Base-by-base conservation (phyloP, 2,888 invertebrate genomes). In the Micoletzkya japonica region DNA sequence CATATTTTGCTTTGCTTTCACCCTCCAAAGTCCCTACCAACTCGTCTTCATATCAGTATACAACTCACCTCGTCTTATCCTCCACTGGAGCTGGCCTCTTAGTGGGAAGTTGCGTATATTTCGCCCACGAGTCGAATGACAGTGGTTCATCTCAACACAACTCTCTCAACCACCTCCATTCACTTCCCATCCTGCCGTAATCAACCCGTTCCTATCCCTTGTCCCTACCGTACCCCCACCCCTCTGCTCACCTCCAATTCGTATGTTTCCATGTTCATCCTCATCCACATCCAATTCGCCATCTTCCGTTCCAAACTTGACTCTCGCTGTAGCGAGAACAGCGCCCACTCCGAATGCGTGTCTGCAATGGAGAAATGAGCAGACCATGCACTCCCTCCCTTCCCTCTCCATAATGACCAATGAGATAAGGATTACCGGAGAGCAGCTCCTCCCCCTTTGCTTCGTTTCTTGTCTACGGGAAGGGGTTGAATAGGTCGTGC, bases 61-160 rank as follows among this genome's bases (percentile, higher is more conserved):
- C n/a, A n/a, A n/a, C n/a, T n/a, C n/a, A n/a, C n/a, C 20, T 36
- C 52, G 4, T 56, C 14, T 57, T 37, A 2, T 56, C 67, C 39
- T 57, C 57, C 39, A 39, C n/a, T 1, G 67, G 37, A 1, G 57
- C 56, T 2, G 39, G 6, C 44, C 67, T 67, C 39, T 56, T 56
- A 4, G 57, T 26, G 28, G 67, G 57, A 10, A 37, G 56, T 26
- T 57, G 56, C n/a, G 30, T 67, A 49, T 57, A 57, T 28, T 34
- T 73, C 20, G 77, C 79, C 77, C 78, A 79, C 2, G 78, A 76
- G 28, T 79, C 78, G 61, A 79, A 79, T 60, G 74, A 76, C 36
- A 79, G 64, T 34, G 71, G 64, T 37, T 77, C 78, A 54, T 76
- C 79, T 69, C 2, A 14, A 50, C 49, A 17, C 4, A 4, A 24